Evolutionary conservation across 1,140 invertebrate genomes (phyloP).

Genomic region (Pseudomyrmex concolor): DNA sequence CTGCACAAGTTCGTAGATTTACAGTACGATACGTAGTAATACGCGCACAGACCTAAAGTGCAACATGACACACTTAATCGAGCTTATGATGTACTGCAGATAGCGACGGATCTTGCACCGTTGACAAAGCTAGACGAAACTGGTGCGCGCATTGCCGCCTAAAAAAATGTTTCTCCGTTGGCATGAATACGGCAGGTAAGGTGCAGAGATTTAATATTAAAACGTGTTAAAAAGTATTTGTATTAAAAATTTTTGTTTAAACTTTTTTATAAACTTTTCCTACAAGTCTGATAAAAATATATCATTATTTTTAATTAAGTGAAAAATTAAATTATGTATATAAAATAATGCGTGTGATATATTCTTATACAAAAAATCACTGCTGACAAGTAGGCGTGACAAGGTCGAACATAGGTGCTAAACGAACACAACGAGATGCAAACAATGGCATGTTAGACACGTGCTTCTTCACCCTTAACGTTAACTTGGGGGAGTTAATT

Average conservation of each 20-base stretch:
- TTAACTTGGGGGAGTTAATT: constrained; percentile 41
- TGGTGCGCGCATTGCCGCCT: constrained; percentile 95
- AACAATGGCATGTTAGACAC: constrained; percentile 74
- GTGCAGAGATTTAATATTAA: constrained; percentile 27
- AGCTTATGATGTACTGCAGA: constrained; percentile 81
- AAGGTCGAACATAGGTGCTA: constrained; percentile 47
- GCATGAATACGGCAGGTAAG: constrained; percentile 92
- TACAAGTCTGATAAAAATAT: no score
- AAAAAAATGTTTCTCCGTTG: constrained; percentile 91
- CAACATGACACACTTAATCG: neutral
- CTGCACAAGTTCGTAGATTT: constrained; percentile 87
- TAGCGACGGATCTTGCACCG: constrained; percentile 90
- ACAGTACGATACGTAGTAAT: neutral
- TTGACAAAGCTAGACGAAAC: constrained; percentile 93
- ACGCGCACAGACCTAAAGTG: no score
- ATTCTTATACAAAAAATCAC: constrained; percentile 7
- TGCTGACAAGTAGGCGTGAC: constrained; percentile 7
- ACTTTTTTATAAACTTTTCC: no score
- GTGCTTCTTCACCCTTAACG: constrained; percentile 50
- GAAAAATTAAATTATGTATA: neutral
- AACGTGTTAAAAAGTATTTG: neutral
- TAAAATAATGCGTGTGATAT: neutral
- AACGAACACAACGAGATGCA: constrained; percentile 71
- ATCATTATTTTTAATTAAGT: neutral
- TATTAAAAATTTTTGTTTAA: no score